These are phyloP conservation scores for Gymnothorax javanicus DNA, from an alignment of 2,797 vertebrate genomes.

Conservation along the genomic window DNA sequence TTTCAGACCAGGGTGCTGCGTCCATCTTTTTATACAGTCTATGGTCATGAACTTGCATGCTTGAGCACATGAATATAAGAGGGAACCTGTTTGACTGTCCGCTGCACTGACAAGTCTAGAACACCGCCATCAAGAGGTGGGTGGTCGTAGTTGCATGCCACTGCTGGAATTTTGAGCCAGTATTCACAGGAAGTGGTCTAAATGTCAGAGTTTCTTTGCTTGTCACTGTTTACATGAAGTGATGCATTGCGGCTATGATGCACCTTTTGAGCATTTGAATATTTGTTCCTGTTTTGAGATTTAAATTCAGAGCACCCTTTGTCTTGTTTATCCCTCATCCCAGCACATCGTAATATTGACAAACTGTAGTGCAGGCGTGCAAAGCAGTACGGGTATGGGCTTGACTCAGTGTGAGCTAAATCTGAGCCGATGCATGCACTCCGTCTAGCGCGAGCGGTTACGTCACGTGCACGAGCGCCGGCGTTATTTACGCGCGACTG, in stretches of 20 bases:
- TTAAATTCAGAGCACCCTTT: constrained; percentile 27
- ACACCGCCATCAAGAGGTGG: too few species aligned
- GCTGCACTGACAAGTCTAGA: too few species aligned
- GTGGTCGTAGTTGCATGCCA: too few species aligned
- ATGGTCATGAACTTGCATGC: too few species aligned
- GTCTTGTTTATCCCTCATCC: not conserved
- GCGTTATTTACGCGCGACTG: not conserved
- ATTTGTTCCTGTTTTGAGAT: not conserved
- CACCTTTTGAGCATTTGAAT: not conserved
- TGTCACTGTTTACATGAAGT: not conserved
- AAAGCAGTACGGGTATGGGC: too few species aligned
- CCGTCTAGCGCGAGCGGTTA: not conserved
- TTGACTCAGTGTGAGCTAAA: too few species aligned
- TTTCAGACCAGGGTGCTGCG: too few species aligned
- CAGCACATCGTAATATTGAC: not conserved
- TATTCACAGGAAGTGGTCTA: not conserved
- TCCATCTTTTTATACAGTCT: too few species aligned
- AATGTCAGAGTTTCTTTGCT: not conserved
- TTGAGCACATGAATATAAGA: not conserved
- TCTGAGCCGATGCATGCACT: too few species aligned
- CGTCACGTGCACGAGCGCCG: not conserved
- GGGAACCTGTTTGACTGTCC: too few species aligned
- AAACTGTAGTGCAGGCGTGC: too few species aligned
- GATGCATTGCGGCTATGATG: not conserved
- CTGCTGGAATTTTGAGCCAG: not conserved